A percentile compares a stretch with the other conserved stretches of the same genome.
Conservation (phyloP, 2,113 vertebrate species). For the Hemibagrus wyckioides region DNA sequence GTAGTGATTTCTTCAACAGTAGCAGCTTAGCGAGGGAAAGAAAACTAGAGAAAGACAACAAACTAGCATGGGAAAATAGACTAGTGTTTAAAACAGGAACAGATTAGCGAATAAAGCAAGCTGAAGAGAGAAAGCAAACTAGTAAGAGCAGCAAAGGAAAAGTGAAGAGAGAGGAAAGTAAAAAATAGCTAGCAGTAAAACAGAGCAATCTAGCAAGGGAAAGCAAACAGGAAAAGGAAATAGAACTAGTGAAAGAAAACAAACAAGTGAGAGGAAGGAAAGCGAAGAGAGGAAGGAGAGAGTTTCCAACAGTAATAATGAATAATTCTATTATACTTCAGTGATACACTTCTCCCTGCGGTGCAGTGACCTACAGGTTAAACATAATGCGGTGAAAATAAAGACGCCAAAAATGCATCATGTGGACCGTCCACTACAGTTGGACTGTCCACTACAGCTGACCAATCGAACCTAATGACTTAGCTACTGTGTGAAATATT, state of each 20-base stretch:
- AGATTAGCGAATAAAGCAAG: neutral
- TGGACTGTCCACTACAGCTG: neutral
- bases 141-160: neutral
- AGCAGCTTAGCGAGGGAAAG: neutral
- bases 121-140: neutral
- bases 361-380: neutral
- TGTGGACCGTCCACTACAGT: neutral
- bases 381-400: neutral
- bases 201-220: neutral
- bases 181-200: too few species aligned
- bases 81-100: neutral
- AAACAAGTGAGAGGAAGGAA: neutral
- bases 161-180: too few species aligned
- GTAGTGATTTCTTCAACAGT: too few species aligned
- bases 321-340: neutral
- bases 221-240: neutral
- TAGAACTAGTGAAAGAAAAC: neutral
- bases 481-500: neutral
- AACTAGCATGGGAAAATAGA: neutral
- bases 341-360: neutral
- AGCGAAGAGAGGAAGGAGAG: neutral
- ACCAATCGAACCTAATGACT: neutral
- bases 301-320: neutral
- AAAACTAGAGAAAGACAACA: neutral
- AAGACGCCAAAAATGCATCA: neutral